Evolutionary conservation across 2,113 vertebrate species (phyloP).

Genomic region (Daphoenositta chrysoptera): DNA sequence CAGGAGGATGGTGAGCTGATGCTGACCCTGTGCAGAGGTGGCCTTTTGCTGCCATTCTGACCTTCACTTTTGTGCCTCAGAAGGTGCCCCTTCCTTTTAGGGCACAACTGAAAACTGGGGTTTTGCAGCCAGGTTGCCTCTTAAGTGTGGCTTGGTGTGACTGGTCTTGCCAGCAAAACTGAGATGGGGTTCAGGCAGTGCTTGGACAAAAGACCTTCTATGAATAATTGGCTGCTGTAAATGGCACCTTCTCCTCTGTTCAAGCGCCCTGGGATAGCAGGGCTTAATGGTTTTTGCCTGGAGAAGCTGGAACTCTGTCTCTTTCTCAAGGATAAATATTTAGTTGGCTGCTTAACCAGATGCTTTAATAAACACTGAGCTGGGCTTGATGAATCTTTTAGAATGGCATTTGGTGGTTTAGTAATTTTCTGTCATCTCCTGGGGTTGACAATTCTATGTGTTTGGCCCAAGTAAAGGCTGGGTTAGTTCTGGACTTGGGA

Average conservation of each 20-base stretch:
- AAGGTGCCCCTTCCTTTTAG: not conserved
- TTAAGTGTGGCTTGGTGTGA: not conserved
- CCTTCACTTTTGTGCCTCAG: not conserved
- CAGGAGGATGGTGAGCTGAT: not conserved
- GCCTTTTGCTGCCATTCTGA: not conserved
- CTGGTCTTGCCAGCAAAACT: rapidly evolving
- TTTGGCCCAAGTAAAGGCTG: not conserved
- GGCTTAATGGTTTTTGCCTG: not conserved
- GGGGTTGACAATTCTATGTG: not conserved
- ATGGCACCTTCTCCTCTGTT: not conserved
- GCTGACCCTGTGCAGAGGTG: not conserved
- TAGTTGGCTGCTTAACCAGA: not conserved
- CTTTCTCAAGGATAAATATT: conserved; percentile 1
- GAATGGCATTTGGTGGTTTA: not conserved
- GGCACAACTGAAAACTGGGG: not conserved
- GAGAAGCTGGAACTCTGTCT: not conserved
- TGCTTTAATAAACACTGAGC: not conserved
- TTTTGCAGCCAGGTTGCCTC: not conserved
- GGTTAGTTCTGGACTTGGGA: not conserved
- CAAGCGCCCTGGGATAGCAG: not conserved
- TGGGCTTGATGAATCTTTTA: not conserved
- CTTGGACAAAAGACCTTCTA: not conserved
- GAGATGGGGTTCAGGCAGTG: not conserved
- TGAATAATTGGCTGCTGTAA: not conserved
- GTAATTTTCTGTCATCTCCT: not conserved